Evolutionary conservation across 2,888 invertebrate species (phyloP), one percentile per base, ranked within the genome.

Genomic region (Dichetophora obliterata): DNA sequence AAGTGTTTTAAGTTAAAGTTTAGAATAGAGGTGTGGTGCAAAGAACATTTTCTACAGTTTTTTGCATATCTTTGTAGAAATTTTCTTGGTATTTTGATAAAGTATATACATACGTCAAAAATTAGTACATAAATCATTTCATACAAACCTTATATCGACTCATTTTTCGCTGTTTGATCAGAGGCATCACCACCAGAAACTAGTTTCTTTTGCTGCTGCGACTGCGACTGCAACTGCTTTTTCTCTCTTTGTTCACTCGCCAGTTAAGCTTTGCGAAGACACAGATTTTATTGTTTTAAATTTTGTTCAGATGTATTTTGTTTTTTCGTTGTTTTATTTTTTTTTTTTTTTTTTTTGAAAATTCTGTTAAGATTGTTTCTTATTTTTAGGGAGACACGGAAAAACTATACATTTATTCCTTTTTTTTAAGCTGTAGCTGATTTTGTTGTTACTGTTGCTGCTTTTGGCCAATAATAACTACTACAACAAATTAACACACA

Each of bases 161-260:
- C 84, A 87, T 85, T 86, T 86, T 86, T 71, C 87, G 85, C 80
- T 86, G 87, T 77, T 87, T 86, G 80, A 86, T 83, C 79, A 87
- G 81, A 79, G 86, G 87, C 87, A 87, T 86, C 52, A 54, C 73
- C 48, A 59, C 59, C 16, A 22, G 27, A 43, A 72, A 68, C 72
- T 61, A 24, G 22, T 50, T 61, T 75, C 54, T 59, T 54, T 24
- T 16, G 24, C 22, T 16, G 61, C 24, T 66, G 66, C 19, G 5
- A 48, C 24, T 66, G 66, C 19, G 14, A 43, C 48, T 37, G 66
- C n/a, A n/a, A n/a, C 79, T 77, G 77, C 75, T 43, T 11, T 2
- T 43, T 11, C 11, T 11, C 43, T 43, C 11, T 11, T 43, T 11
- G 1, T 43, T 2, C 43, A n/a, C n/a, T 43, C 43, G 43, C 11